Evolutionary conservation across 2,797 vertebrate species (phyloP).

Genomic region (Pseudocheirus occidentalis): DNA sequence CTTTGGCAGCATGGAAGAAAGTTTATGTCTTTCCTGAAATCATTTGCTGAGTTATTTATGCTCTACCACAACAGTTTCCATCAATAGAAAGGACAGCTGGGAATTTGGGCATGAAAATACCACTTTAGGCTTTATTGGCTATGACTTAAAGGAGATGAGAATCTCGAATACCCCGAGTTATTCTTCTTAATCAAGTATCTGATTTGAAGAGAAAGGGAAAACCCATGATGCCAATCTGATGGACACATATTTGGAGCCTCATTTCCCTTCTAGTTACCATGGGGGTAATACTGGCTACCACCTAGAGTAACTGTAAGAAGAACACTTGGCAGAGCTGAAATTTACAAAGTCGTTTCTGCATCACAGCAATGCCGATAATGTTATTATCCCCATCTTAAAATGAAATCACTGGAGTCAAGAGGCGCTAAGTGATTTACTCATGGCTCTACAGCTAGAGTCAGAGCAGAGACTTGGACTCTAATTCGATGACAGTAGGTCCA

Average conservation of each 20-base stretch:
- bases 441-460: not conserved
- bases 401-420: not conserved
- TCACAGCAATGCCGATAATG: not conserved
- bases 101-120: constrained; percentile 67
- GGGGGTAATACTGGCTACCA: not conserved
- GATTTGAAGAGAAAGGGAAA: constrained; percentile 55
- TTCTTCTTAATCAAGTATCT: constrained; percentile 48
- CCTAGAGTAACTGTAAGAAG: not conserved
- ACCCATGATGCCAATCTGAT: not conserved
- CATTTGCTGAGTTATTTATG: constrained; percentile 80
- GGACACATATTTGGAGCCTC: not conserved
- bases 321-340: not conserved
- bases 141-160: constrained; percentile 50
- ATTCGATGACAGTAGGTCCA: not conserved
- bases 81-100: constrained; percentile 76
- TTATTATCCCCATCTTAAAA: not conserved
- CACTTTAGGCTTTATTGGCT: constrained; percentile 62
- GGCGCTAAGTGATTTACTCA: not conserved
- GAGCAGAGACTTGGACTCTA: not conserved
- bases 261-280: not conserved
- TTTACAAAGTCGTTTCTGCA: not conserved
- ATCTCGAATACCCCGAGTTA: constrained; percentile 50
- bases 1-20: constrained; percentile 65
- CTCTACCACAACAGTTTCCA: constrained; percentile 77
- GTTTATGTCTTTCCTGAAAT: constrained; percentile 78